A percentile compares a stretch with the other conserved stretches of the same genome.
Evolutionary conservation across 2,888 invertebrate genomes (phyloP).

Genomic region (Bursaphelenchus okinawaensis): DNA sequence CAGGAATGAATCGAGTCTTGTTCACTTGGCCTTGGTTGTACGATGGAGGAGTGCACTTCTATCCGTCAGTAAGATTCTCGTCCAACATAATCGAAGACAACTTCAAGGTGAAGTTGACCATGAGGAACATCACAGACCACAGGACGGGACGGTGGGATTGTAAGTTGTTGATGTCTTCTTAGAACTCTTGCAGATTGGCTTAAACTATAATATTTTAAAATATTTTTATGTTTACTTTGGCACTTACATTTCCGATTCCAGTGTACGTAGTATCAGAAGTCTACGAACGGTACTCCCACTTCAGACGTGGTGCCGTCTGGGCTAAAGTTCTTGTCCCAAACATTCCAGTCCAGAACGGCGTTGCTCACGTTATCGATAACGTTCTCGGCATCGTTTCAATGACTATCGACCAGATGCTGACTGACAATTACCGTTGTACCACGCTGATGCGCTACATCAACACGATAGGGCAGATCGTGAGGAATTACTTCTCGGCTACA

Average conservation of each 20-base stretch:
- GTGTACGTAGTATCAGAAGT: constrained; percentile 58
- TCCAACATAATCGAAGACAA: constrained; percentile 57
- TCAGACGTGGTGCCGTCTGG: constrained; percentile 58
- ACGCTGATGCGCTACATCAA: constrained; percentile 57
- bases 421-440: constrained; percentile 45
- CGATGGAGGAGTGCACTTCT: constrained; percentile 56
- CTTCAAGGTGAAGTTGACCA: constrained; percentile 54
- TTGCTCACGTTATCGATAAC: constrained; percentile 57
- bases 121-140: constrained; percentile 57
- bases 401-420: constrained; percentile 55
- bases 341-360: constrained; percentile 58
- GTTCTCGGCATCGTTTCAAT: constrained; percentile 57
- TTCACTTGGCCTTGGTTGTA: constrained; percentile 58
- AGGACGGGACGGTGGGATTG: constrained; percentile 54
- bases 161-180: constrained; percentile 31
- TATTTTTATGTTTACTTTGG: constrained; percentile 1
- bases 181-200: too few species aligned
- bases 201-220: too few species aligned
- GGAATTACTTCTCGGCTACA: constrained; percentile 55
- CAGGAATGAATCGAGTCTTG: constrained; percentile 53
- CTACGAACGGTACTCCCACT: constrained; percentile 56
- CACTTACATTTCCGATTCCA: neutral
- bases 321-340: constrained; percentile 57
- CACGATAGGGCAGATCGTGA: constrained; percentile 53
- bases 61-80: constrained; percentile 54